phyloP scores from a whole-genome alignment of 2,797 vertebrate species.

The Clarias fuscus region DNA sequence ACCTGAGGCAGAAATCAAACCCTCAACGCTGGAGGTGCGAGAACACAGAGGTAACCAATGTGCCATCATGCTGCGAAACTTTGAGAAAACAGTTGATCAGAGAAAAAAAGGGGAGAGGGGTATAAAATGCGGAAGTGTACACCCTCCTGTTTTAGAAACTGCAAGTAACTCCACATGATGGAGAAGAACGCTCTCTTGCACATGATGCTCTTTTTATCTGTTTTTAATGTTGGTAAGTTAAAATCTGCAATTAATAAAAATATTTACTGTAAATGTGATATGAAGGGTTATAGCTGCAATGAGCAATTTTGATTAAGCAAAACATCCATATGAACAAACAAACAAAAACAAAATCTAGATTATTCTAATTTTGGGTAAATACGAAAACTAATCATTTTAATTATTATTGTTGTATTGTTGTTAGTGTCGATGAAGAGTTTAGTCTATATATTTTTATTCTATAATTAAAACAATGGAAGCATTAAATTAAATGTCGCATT shows the following conservation, averaged over 20 bases:
- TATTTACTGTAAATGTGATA: not conserved
- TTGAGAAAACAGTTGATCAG: no score
- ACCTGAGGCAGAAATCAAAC: no score
- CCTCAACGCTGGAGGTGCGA: no score
- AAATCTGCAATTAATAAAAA: not conserved
- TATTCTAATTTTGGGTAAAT: not conserved
- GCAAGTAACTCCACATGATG: not conserved
- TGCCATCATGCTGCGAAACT: no score
- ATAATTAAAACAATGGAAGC: not conserved
- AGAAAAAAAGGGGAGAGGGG: no score
- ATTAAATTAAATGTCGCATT: not conserved
- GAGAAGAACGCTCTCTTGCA: rapidly evolving
- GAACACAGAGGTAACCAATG: no score
- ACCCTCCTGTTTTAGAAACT: not conserved
- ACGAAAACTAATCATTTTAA: not conserved
- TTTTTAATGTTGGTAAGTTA: not conserved
- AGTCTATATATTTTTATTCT: not conserved
- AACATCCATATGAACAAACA: no score
- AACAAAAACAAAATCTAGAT: not conserved
- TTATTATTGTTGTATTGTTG: not conserved
- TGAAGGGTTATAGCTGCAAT: not conserved
- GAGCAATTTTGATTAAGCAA: not conserved
- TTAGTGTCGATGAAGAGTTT: no score
- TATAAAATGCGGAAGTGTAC: not conserved
- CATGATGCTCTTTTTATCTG: not conserved